Base-by-base conservation (phyloP, 1,140 invertebrate genomes). In the Lordiphosa collinella region DNA sequence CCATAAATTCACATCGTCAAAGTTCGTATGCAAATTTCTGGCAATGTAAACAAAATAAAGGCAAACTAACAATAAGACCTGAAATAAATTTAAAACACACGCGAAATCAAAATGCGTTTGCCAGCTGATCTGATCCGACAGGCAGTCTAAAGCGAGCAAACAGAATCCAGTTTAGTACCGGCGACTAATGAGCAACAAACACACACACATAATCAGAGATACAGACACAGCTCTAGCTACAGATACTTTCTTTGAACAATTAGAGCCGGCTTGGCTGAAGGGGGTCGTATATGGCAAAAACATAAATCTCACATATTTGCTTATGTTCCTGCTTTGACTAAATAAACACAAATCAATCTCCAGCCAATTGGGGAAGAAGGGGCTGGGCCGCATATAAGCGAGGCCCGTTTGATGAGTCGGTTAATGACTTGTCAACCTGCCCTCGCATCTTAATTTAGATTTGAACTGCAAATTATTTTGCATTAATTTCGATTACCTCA, bases 251-350 rank as follows among this genome's bases (percentile, higher is more conserved):
- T 82, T 82, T 59, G 54, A 68, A 75, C 76, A 76, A 80, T 80
- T 82, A 84, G 66, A 70, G 65, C 51, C 41, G 22, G 9, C 14
- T 49, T 32, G 25, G 38, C 38, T 25, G 38, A 13, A 11, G 18
- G 8, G 11, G 38, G 16, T 38, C 68, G 50, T 84, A 84, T 84
- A 85, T 63, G 78, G 78, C 72, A 51, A 69, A 78, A 82, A 78
- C 78, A 82, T 84, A 82, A 84, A 78, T 82, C 67, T 61, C 37
- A 34, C 53, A 82, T 82, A 85, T 78, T 76, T 76, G 38, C 56
- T 67, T 76, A 76, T 70, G 66, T 80, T 80, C 78, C 76, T 82
- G 76, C 34, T 84, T 84, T 76, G 78, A 82, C 78, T 64, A 53
- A 64, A 22, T 29, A 29, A 16, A 51, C 0, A 5, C 8, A 49